These are phyloP conservation scores for Acanthosepion esculentum DNA, from an alignment of 2,888 invertebrate genomes.

Conservation along the genomic window DNA sequence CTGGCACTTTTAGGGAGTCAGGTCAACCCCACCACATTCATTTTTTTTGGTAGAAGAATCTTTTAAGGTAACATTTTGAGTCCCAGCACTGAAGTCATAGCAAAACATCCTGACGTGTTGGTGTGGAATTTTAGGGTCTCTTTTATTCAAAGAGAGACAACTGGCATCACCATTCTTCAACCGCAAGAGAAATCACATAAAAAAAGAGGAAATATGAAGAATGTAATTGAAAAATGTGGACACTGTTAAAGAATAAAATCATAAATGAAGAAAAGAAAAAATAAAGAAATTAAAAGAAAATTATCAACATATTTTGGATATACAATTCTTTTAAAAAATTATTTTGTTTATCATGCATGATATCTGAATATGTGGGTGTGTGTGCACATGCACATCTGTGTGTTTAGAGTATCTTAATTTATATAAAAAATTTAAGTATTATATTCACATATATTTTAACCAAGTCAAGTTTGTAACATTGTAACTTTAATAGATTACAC, in stretches of 20 bases:
- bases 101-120: not conserved
- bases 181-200: not conserved
- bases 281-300: too few relatives aligned
- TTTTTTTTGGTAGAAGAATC: not conserved
- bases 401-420: too few relatives aligned
- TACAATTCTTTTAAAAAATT: too few relatives aligned
- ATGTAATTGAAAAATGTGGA: not conserved
- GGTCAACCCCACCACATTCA: not conserved
- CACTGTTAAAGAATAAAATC: not conserved
- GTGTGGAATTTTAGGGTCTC: not conserved
- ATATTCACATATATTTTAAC: too few relatives aligned
- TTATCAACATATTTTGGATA: too few relatives aligned
- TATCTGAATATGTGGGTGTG: too few relatives aligned
- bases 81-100: not conserved
- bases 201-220: not conserved
- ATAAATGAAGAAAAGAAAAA: too few relatives aligned
- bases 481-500: too few relatives aligned
- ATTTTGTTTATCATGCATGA: too few relatives aligned
- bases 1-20: not conserved
- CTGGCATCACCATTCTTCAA: not conserved
- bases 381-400: too few relatives aligned
- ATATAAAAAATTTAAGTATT: too few relatives aligned
- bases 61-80: not conserved
- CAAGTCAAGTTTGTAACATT: too few relatives aligned
- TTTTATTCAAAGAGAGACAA: not conserved